These are phyloP conservation scores for Agapornis roseicollis DNA, from an alignment of 2,113 vertebrate species.

Conservation along the genomic window DNA sequence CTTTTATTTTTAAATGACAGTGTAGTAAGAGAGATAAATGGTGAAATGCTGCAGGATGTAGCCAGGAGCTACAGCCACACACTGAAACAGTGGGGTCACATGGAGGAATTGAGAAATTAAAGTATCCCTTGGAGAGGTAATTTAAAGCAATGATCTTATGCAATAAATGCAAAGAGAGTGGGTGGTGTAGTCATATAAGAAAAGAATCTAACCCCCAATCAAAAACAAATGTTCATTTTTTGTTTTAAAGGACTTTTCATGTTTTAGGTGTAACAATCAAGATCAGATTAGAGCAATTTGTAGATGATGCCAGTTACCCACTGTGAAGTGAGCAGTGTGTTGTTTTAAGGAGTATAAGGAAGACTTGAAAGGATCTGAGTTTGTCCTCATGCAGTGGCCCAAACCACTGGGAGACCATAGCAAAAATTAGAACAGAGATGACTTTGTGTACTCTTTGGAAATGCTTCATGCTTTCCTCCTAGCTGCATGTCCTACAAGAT, in stretches of 20 bases:
- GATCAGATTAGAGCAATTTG: not conserved
- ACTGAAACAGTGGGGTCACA: not conserved
- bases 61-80: not conserved
- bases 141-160: not conserved
- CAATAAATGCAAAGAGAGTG: not conserved
- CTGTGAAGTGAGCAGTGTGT: not conserved
- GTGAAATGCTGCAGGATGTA: not conserved
- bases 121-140: not conserved
- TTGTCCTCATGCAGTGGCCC: not conserved
- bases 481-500: not conserved
- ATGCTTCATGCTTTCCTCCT: not conserved
- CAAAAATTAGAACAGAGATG: not conserved
- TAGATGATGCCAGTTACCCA: not conserved
- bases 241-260: not conserved
- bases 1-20: not conserved
- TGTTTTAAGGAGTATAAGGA: not conserved
- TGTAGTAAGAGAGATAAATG: not conserved
- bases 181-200: not conserved
- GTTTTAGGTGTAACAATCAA: not conserved
- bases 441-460: not conserved
- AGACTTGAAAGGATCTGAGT: not conserved
- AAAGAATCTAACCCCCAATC: not conserved
- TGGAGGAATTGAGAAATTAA: not conserved
- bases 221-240: not conserved
- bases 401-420: not conserved